Conservation (phyloP, 2,113 vertebrate genomes). For the Microtus montanus region DNA sequence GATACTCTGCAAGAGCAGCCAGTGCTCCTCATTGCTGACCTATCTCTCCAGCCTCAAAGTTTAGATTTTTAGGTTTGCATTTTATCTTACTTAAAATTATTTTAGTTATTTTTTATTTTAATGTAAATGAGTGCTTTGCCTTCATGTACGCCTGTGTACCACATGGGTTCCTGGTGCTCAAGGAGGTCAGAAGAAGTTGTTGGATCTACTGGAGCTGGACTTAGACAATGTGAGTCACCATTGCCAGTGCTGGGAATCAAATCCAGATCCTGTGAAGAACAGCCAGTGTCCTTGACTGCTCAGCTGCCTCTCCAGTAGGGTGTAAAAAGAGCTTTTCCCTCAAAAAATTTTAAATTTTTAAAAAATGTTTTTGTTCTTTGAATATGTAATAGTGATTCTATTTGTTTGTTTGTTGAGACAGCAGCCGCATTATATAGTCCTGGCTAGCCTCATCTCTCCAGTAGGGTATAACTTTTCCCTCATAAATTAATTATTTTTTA, state of each 20-base stretch:
- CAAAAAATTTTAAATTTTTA: too few relatives aligned
- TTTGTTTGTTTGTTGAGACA: too few relatives aligned
- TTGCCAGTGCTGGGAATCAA: background rate
- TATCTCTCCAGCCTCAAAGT: background rate
- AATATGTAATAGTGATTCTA: too few relatives aligned
- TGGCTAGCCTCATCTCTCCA: background rate
- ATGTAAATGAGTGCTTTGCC: background rate
- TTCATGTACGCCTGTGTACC: background rate
- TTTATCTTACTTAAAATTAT: background rate
- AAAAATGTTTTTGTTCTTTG: too few relatives aligned
- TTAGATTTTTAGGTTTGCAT: background rate
- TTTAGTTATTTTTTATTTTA: background rate
- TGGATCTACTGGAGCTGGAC: background rate
- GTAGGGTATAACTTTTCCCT: background rate
- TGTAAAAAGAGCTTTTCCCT: background rate
- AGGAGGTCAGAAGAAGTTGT: background rate
- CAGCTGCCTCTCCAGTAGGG: background rate
- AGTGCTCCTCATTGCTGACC: background rate
- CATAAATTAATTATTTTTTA: background rate
- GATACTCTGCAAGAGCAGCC: background rate
- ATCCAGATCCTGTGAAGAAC: background rate
- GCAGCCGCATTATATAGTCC: too few relatives aligned
- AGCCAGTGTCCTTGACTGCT: background rate
- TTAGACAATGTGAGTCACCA: background rate
- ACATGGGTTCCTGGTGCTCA: background rate